Conservation (phyloP, 2,888 invertebrate genomes). For the Spisula solida region DNA sequence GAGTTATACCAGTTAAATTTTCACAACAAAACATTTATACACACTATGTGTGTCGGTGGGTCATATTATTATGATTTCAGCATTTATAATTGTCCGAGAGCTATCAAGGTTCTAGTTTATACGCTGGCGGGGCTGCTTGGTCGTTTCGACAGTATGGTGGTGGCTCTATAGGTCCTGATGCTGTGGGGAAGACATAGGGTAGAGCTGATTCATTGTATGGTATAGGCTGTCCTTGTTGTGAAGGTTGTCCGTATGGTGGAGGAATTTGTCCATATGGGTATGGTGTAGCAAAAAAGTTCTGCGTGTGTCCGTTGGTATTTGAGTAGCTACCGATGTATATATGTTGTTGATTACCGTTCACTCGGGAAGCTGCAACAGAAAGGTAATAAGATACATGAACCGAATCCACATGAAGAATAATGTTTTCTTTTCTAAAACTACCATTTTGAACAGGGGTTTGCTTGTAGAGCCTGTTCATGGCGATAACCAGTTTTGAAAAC, state of each 20-base stretch:
- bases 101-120: background rate
- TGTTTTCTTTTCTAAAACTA: too few relatives aligned
- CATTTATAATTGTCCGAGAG: background rate
- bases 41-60: too few relatives aligned
- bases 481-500: too few relatives aligned
- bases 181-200: background rate
- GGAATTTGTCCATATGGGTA: background rate
- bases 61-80: too few relatives aligned
- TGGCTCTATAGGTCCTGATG: background rate
- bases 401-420: too few relatives aligned
- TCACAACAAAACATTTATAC: too few relatives aligned
- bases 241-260: background rate
- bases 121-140: conserved; percentile 20
- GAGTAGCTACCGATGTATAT: background rate
- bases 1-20: too few relatives aligned
- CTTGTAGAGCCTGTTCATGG: too few relatives aligned
- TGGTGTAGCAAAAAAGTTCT: background rate
- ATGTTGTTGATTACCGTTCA: background rate
- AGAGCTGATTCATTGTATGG: background rate
- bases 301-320: background rate
- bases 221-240: background rate
- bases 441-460: too few relatives aligned
- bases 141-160: conserved; percentile 35
- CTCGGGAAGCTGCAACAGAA: conserved; percentile 28
- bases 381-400: too few relatives aligned